Percentiles rank a stretch among this genome's conserved stretches.
Evolutionary conservation across 2,113 vertebrate species (phyloP).

Genomic region (Eonycteris spelaea): DNA sequence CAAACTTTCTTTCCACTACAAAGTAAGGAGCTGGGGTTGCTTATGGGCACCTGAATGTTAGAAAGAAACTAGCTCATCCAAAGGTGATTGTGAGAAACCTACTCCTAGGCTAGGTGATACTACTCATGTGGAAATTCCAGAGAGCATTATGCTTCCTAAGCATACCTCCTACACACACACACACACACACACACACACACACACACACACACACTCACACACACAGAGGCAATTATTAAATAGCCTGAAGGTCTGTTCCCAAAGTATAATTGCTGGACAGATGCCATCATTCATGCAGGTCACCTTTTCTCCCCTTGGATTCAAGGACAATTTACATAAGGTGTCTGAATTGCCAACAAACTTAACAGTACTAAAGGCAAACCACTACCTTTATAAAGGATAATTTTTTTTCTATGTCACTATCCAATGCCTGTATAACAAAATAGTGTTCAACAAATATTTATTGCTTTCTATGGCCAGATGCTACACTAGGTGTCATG

Average conservation of each 20-base stretch:
- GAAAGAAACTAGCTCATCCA: neutral
- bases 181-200: neutral
- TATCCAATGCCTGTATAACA: neutral
- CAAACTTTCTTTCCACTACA: slow-evolving; percentile 90
- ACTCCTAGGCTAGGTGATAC: neutral
- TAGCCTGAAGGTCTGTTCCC: slow-evolving; percentile 60
- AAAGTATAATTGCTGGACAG: slow-evolving; percentile 62
- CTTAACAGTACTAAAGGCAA: slow-evolving; percentile 22
- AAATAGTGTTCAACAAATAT: neutral
- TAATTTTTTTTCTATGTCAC: neutral
- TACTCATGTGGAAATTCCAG: slow-evolving; percentile 40
- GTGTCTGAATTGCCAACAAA: slow-evolving; percentile 38
- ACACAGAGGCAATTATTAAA: slow-evolving; percentile 33
- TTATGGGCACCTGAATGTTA: neutral
- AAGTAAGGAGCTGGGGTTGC: slow-evolving; percentile 78
- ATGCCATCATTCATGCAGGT: slow-evolving; percentile 63
- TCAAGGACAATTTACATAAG: slow-evolving; percentile 69
- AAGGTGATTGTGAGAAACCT: neutral
- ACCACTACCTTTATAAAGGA: neutral
- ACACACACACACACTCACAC: neutral
- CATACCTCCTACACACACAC: neutral
- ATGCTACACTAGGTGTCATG: neutral
- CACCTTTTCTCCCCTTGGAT: slow-evolving; percentile 64
- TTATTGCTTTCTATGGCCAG: neutral
- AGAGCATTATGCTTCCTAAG: slow-evolving; percentile 32